These are phyloP conservation scores for Leptopterna dolabrata DNA, from an alignment of 2,888 invertebrate species.

Conservation along the genomic window DNA sequence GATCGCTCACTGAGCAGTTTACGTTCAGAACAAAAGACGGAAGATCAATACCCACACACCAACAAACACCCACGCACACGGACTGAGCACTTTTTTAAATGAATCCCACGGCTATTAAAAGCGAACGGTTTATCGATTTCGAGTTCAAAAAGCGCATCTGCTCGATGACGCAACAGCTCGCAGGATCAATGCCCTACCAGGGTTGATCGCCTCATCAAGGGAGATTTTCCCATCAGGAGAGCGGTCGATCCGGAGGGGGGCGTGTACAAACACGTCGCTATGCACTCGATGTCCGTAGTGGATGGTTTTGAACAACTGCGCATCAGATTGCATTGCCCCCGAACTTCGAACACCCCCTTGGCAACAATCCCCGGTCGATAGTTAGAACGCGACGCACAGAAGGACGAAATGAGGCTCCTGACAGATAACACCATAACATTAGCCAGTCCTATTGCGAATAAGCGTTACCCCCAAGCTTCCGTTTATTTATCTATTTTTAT, in stretches of 20 bases:
- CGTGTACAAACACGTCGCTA: background rate
- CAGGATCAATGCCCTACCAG: background rate
- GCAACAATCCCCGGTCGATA: background rate
- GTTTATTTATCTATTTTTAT: too few species aligned
- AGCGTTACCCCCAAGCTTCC: too few species aligned
- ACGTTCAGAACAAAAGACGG: background rate
- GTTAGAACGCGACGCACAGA: too few species aligned
- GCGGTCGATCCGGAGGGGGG: background rate
- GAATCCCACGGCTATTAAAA: background rate
- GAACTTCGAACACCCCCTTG: background rate
- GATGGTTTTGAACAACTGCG: background rate
- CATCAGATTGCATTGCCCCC: background rate
- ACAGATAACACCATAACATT: too few species aligned
- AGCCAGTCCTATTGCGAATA: too few species aligned
- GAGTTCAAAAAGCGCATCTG: conserved; percentile 5
- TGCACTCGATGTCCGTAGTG: background rate
- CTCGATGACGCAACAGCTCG: conserved; percentile 17
- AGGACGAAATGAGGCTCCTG: too few species aligned
- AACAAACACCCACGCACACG: background rate
- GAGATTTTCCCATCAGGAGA: background rate
- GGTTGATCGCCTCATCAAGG: background rate
- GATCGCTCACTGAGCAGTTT: background rate
- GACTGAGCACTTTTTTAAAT: background rate
- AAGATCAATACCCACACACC: background rate
- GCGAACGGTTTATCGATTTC: background rate